Evolutionary conservation across 2,888 invertebrate genomes (phyloP).

Genomic region (Hydroisotoma schaefferi): DNA sequence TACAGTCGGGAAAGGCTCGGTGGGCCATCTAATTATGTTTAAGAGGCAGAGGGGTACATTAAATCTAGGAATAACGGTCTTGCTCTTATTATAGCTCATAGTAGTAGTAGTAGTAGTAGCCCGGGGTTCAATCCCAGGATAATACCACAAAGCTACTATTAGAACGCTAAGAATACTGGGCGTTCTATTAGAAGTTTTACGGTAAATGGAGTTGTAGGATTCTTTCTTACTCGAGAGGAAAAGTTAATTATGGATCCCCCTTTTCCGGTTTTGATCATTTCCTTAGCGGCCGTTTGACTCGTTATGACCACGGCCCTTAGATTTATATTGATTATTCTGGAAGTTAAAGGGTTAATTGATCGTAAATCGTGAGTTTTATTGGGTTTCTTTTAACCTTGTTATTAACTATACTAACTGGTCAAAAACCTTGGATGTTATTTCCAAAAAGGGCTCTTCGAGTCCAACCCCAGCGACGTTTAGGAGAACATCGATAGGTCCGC

Average conservation of each 20-base stretch:
- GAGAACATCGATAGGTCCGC: constrained; percentile 54
- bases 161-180: no score
- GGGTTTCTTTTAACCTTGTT: not conserved
- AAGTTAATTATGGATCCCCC: constrained; percentile 57
- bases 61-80: not conserved
- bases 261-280: constrained; percentile 52
- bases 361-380: no score
- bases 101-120: no score
- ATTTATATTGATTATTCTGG: constrained; percentile 53
- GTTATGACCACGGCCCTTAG: constrained; percentile 55
- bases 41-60: not conserved
- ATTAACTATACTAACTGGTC: constrained; percentile 51
- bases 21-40: constrained; percentile 48
- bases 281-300: constrained; percentile 54
- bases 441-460: constrained; percentile 51
- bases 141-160: no score
- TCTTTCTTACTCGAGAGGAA: constrained; percentile 53
- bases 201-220: not conserved
- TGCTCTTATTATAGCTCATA: no score
- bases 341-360: not conserved
- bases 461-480: constrained; percentile 57
- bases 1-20: constrained; percentile 52
- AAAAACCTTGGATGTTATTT: constrained; percentile 52
- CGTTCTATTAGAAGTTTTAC: no score
- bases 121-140: no score